Conservation (phyloP, 2,888 invertebrate species). For the Pammene aurita region DNA sequence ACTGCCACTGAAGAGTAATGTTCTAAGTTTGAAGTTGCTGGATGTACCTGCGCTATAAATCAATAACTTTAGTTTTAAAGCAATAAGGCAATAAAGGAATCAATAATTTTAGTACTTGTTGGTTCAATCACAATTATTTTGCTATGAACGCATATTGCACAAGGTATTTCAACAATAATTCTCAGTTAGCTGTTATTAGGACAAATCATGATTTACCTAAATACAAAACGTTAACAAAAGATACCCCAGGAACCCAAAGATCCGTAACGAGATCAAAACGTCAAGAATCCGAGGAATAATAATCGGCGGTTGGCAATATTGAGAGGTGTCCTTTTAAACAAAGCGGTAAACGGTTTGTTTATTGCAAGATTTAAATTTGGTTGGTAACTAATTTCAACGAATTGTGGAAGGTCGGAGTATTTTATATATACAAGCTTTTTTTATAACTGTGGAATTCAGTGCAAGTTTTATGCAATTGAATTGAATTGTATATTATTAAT, state of each 20-base stretch:
- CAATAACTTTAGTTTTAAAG: constrained; percentile 7
- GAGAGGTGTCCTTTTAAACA: neutral
- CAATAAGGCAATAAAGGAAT: too few species aligned
- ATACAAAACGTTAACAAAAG: constrained; percentile 5
- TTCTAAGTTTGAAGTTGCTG: constrained; percentile 9
- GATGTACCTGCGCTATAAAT: constrained; percentile 13
- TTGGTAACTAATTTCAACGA: neutral
- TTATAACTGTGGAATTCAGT: neutral
- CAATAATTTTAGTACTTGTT: neutral
- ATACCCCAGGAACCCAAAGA: neutral
- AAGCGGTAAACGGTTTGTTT: neutral
- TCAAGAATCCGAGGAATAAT: neutral
- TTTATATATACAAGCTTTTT: neutral
- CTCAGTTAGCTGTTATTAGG: neutral
- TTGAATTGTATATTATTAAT: too few species aligned
- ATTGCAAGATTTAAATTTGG: neutral
- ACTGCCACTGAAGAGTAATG: constrained; percentile 28
- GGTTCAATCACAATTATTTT: too few species aligned
- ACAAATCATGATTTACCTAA: neutral
- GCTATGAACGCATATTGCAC: too few species aligned
- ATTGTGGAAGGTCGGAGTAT: neutral
- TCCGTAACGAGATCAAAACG: constrained; percentile 8
- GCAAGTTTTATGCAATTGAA: too few species aligned
- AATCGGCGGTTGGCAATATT: neutral
- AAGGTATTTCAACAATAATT: too few species aligned